Percentiles rank a stretch among this genome's conserved stretches.
These are phyloP conservation scores for Lethrus apterus DNA, from an alignment of 1,140 invertebrate genomes.

Conservation along the genomic window DNA sequence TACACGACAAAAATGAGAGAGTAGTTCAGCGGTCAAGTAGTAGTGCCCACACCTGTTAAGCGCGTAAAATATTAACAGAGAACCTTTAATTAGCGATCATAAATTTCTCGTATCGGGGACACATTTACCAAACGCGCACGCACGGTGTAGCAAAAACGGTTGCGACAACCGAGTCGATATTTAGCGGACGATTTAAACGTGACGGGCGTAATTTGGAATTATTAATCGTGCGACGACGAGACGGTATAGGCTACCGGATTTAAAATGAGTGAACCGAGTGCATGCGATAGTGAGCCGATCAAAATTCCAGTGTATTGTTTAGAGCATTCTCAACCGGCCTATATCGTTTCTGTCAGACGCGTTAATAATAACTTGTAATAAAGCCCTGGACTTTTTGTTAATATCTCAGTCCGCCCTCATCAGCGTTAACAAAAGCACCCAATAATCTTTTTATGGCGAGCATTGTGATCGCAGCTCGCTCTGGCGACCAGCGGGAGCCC, in stretches of 20 bases:
- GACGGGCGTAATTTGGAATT: conserved; percentile 15
- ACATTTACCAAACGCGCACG: neutral
- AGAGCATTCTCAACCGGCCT: conserved; percentile 13
- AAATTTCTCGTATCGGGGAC: neutral
- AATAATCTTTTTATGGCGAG: conserved; percentile 27
- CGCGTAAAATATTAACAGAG: too few species aligned
- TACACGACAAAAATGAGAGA: too few species aligned
- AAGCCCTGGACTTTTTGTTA: conserved; percentile 24
- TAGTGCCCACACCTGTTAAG: too few species aligned
- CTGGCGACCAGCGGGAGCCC: conserved; percentile 21
- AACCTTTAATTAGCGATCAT: neutral
- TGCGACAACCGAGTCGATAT: too few species aligned
- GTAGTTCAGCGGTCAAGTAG: too few species aligned
- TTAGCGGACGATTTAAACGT: conserved; percentile 1
- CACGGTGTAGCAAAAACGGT: too few species aligned
- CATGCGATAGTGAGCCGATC: conserved; percentile 16
- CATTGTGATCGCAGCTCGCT: conserved; percentile 21
- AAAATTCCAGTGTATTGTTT: conserved; percentile 24
- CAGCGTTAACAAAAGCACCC: conserved; percentile 26
- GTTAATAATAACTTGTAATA: conserved; percentile 26
- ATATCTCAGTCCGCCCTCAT: conserved; percentile 26
- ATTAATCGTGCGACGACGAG: conserved; percentile 11
- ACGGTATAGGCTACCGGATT: conserved; percentile 14
- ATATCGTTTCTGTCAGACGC: conserved; percentile 17
- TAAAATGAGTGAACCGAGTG: too few species aligned